Conservation (phyloP, 2,888 invertebrate species). For the Eristalis tenax region DNA sequence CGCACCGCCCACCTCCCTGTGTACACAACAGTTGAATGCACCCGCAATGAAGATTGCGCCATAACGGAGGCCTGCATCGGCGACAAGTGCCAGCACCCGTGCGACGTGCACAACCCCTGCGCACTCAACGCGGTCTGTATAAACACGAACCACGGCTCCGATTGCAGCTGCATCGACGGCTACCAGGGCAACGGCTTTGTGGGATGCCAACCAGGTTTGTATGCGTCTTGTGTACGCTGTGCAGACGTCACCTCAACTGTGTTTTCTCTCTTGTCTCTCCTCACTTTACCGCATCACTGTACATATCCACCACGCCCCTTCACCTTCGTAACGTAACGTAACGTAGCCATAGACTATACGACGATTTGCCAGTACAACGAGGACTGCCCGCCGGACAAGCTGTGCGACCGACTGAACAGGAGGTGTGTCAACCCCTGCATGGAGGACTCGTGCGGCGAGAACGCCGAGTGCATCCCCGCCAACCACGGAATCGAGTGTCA, state of each 20-base stretch:
- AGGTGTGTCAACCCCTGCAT: slow-evolving; percentile 91
- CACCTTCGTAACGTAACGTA: slow-evolving; percentile 29
- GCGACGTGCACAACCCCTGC: slow-evolving; percentile 92
- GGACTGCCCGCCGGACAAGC: slow-evolving; percentile 92
- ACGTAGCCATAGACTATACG: slow-evolving; percentile 81
- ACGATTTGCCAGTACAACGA: slow-evolving; percentile 93
- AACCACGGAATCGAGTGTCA: slow-evolving; percentile 90
- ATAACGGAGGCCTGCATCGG: slow-evolving; percentile 93
- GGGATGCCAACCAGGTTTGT: slow-evolving; percentile 89
- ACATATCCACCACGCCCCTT: slow-evolving; percentile 70
- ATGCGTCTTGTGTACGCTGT: slow-evolving; percentile 74
- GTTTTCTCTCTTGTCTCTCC: slow-evolving; percentile 38
- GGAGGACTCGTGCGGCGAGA: slow-evolving; percentile 90
- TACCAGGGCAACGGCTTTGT: slow-evolving; percentile 93
- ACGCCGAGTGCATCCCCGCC: slow-evolving; percentile 89
- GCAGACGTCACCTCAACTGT: slow-evolving; percentile 26
- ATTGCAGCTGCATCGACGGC: slow-evolving; percentile 92
- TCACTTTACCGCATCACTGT: slow-evolving; percentile 76
- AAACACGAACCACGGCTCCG: slow-evolving; percentile 92
- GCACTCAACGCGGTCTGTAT: slow-evolving; percentile 91
- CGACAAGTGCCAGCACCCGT: slow-evolving; percentile 92
- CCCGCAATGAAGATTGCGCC: slow-evolving; percentile 91
- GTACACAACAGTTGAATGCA: slow-evolving; percentile 88
- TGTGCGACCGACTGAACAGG: slow-evolving; percentile 92
- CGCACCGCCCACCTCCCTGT: slow-evolving; percentile 49